Base-by-base conservation (phyloP, 2,113 vertebrate genomes). In the Corynorhinus townsendii region DNA sequence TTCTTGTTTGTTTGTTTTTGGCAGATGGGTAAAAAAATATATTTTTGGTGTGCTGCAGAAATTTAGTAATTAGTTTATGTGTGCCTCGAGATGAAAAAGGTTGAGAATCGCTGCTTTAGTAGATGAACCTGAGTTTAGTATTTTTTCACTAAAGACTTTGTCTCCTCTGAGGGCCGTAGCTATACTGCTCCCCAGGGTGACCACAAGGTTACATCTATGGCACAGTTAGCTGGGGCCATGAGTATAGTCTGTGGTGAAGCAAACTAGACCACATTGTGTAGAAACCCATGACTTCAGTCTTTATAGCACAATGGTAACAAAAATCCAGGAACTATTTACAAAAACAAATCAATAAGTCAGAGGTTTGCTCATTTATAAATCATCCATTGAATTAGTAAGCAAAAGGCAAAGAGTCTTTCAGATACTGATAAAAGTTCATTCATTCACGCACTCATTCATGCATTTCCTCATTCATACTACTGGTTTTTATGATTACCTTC, bases 321-420 rank as follows among this genome's bases (percentile, higher is more conserved):
- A 90, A 82, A 86, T 35, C 52, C 75, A 86, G 24, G 59, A 19
- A 52, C 19, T 62, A 49, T 45, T 79, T 71, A 85, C 26, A 85
- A 49, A 89, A 96, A 64, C 24, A 75, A 75, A 68, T 91, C 64
- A 43, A 1, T 80, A 82, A 81, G 22, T 45, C 45, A 33, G 24
- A 75, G 19, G 62, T 40, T 33, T 89, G 75, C 22, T 95, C 15
- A 69, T 69, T 59, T 85, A 30, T 47, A 86, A 80, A 38, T 89
- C 38, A 66, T 11, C 40, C 4, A 43, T 2, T 80, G 64, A 88
- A 64, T 79, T 35, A 54, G 49, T 28, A 85, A 71, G 38, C 17
- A 79, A 81, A 92, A 94, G 75, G 47, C 76, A 47, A 80, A 86
- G 75, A 54, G 28, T 94, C 77, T 30, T 56, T 45, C 84, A 95